Evolutionary conservation across 1,140 invertebrate species (phyloP).

Genomic region (Megathymus violae): DNA sequence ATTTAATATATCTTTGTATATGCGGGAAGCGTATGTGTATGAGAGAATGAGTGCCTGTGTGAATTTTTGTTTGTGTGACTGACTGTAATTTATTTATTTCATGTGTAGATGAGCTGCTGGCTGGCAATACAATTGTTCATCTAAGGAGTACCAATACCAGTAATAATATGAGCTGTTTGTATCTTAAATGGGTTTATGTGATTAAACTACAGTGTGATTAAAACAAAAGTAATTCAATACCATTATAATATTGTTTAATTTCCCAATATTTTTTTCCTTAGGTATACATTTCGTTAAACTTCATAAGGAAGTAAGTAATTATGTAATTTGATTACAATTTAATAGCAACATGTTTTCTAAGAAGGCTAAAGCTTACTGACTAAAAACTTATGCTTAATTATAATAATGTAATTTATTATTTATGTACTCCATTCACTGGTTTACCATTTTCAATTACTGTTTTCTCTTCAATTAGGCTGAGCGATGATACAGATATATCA

Average conservation of each 20-base stretch:
- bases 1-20: too few species aligned
- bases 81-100: too few species aligned
- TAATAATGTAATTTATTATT: constrained; percentile 38
- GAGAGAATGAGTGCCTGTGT: too few species aligned
- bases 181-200: not conserved
- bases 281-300: not conserved
- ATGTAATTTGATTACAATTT: constrained; percentile 39
- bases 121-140: too few species aligned
- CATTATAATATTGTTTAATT: constrained; percentile 7
- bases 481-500: constrained; percentile 62
- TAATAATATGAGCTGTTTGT: too few species aligned
- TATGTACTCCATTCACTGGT: constrained; percentile 56
- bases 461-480: constrained; percentile 69
- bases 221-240: not conserved
- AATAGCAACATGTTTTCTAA: constrained; percentile 14
- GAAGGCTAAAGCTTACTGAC: constrained; percentile 17
- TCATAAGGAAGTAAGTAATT: not conserved
- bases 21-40: too few species aligned
- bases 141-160: too few species aligned
- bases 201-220: not conserved
- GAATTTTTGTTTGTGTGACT: too few species aligned
- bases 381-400: constrained; percentile 19
- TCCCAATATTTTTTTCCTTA: constrained; percentile 25
- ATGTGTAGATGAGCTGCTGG: too few species aligned
- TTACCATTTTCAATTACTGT: constrained; percentile 65